These are phyloP conservation scores for Cercopithecus mona DNA, from an alignment of 2,113 vertebrate genomes.

Conservation along the genomic window DNA sequence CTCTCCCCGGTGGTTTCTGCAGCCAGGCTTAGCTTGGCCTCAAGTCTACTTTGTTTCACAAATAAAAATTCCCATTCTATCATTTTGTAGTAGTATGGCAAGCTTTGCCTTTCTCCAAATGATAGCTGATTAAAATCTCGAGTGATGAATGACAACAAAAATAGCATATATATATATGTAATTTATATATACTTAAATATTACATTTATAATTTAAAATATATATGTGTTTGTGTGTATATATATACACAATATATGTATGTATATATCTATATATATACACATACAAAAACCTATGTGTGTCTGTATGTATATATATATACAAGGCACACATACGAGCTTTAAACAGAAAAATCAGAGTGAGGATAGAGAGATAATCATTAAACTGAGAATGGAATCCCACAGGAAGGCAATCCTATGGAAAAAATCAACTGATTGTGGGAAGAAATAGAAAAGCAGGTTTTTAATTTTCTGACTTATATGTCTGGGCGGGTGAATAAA, in stretches of 20 bases:
- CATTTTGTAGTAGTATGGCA: neutral
- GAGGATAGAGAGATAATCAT: neutral
- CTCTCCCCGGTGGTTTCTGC: slow-evolving; percentile 79
- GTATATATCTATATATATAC: no score
- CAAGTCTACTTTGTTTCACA: slow-evolving; percentile 41
- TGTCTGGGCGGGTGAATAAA: neutral
- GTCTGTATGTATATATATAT: neutral
- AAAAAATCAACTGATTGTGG: neutral
- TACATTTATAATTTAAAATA: no score
- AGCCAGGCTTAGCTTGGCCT: slow-evolving; percentile 77
- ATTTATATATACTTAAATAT: neutral
- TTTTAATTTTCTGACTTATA: neutral
- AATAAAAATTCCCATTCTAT: slow-evolving; percentile 27
- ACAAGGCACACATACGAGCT: neutral
- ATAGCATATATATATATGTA: neutral
- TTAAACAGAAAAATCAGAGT: neutral
- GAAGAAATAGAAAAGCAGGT: neutral
- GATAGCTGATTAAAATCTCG: slow-evolving; percentile 31
- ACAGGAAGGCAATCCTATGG: neutral
- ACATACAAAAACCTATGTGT: neutral
- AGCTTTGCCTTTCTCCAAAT: slow-evolving; percentile 18
- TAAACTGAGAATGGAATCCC: neutral
- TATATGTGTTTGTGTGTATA: no score
- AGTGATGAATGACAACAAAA: neutral
- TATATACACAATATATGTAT: no score